phyloP scores from a whole-genome alignment of 2,888 invertebrate genomes.

The Hypomecis punctinalis region DNA sequence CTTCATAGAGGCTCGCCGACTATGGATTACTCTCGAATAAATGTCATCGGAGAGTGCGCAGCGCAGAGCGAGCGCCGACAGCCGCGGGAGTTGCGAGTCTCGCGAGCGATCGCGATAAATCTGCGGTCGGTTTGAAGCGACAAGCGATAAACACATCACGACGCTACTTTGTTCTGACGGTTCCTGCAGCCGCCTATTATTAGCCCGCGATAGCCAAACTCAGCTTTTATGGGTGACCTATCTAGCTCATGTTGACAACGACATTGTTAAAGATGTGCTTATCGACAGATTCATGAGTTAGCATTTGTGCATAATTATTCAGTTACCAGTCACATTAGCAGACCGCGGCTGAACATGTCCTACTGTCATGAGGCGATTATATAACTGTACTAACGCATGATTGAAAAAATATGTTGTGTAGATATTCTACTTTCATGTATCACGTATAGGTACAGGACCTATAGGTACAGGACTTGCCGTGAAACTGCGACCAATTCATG shows the following conservation, averaged over 20 bases:
- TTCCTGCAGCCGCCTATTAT: conserved; percentile 69
- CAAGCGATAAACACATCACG: conserved; percentile 39
- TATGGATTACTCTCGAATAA: conserved; percentile 19
- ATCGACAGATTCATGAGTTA: no score
- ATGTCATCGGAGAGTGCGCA: conserved; percentile 7
- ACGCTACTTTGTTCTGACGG: conserved; percentile 33
- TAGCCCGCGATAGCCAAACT: conserved; percentile 50
- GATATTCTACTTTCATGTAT: no score
- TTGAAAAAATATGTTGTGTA: no score
- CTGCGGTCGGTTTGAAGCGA: conserved; percentile 44
- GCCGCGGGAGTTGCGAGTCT: conserved; percentile 36
- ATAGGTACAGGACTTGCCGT: no score
- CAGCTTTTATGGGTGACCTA: conserved; percentile 47
- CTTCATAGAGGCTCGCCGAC: not conserved
- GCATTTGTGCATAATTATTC: no score
- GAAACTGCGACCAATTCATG: no score
- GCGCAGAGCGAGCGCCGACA: conserved; percentile 23
- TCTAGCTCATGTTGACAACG: not conserved
- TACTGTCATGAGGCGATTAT: no score
- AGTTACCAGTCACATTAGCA: no score
- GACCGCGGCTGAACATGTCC: no score
- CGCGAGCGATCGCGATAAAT: conserved; percentile 47
- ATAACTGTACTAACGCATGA: no score
- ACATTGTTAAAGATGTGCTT: no score
- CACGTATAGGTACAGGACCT: no score